A percentile compares a stretch with the other conserved stretches of the same genome.
Evolutionary conservation across 2,113 vertebrate species (phyloP).

Genomic region (Abramis brama): DNA sequence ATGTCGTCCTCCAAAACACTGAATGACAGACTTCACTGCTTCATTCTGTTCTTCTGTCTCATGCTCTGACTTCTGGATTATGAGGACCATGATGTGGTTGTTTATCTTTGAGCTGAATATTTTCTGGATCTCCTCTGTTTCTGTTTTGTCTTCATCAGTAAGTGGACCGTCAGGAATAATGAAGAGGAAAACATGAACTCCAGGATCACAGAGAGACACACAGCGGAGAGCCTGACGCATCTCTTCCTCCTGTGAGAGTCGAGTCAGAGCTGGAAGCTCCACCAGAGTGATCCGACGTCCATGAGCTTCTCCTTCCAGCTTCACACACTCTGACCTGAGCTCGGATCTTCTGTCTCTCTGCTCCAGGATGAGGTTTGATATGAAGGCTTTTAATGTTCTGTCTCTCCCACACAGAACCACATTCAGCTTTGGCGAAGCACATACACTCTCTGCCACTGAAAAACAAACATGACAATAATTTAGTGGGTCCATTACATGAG

Average conservation of each 20-base stretch:
- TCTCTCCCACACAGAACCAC: background rate
- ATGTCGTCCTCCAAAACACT: background rate
- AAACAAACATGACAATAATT: background rate
- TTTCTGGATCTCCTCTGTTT: background rate
- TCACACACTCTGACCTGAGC: background rate
- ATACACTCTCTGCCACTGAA: background rate
- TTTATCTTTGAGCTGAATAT: conserved; percentile 20
- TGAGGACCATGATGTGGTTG: conserved; percentile 35
- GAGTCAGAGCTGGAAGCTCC: conserved; percentile 3
- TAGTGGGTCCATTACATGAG: too few species aligned
- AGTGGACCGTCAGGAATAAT: conserved; percentile 31
- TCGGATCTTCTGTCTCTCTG: background rate
- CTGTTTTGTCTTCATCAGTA: conserved; percentile 44
- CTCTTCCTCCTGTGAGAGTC: background rate
- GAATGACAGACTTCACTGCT: background rate
- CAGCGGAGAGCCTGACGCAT: background rate
- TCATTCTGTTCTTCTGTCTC: background rate
- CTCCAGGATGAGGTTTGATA: background rate
- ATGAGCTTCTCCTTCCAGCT: background rate
- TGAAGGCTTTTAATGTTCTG: background rate
- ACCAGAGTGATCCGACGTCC: background rate
- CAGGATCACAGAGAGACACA: conserved; percentile 43
- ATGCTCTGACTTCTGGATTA: conserved; percentile 42
- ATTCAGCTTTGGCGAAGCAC: background rate
- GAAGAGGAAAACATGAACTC: conserved; percentile 48